Conservation (phyloP, 2,113 vertebrate species). For the Orientallactaga bullata region DNA sequence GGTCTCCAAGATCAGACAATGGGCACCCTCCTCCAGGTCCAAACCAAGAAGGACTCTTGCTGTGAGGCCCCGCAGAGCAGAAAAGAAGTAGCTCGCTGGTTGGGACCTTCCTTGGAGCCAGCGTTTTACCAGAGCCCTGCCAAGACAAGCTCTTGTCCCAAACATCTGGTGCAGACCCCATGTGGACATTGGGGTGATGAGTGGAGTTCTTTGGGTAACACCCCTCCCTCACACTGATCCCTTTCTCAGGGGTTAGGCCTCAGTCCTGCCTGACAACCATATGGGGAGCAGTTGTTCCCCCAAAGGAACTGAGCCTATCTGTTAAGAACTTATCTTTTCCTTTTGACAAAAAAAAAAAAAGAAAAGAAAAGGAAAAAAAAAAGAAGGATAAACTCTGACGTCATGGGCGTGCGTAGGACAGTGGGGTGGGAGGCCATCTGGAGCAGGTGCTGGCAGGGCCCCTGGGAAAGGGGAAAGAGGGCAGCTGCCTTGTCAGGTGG, state of each 20-base stretch:
- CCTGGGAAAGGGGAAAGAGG: conserved; percentile 73
- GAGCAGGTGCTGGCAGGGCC: conserved; percentile 79
- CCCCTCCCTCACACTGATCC: neutral
- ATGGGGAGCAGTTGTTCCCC: neutral
- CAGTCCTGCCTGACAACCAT: neutral
- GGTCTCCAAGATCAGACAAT: neutral
- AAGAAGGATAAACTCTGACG: conserved; percentile 69
- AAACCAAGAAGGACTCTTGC: neutral
- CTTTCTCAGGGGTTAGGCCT: conserved; percentile 10
- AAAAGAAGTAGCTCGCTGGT: neutral
- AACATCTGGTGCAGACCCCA: conserved; percentile 36
- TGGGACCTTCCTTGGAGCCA: neutral
- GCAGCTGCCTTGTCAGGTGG: conserved; percentile 79
- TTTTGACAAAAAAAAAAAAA: conserved; percentile 27
- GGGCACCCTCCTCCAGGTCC: neutral
- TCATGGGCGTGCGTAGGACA: conserved; percentile 72
- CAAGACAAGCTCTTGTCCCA: conserved; percentile 2
- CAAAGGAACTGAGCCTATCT: neutral
- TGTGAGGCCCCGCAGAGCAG: neutral
- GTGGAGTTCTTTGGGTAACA: neutral
- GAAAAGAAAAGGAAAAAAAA: neutral
- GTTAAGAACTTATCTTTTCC: conserved; percentile 30
- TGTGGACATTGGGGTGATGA: neutral
- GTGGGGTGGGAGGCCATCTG: conserved; percentile 71
- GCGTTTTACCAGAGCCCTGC: neutral